Evolutionary conservation across 2,888 invertebrate genomes (phyloP), one percentile per base, ranked within the genome.

Genomic region (Apamea anceps): DNA sequence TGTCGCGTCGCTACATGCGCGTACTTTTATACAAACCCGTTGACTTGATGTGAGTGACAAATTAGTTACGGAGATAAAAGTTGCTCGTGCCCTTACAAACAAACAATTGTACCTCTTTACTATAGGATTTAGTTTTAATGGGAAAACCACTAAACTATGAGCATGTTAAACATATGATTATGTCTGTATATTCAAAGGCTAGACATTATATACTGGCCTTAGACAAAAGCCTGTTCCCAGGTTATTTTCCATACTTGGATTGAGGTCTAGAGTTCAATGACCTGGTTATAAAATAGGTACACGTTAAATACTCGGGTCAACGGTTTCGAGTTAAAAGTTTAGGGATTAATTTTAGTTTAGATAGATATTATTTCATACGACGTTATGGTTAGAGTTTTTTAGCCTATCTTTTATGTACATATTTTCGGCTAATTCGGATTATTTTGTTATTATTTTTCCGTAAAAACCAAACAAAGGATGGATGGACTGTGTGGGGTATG

Each of bases 201-300:
- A 7, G 57, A 37, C 18, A 2, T 12, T 28, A 8, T 28, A 21
- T 15, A 42, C 21, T n/a, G 4, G 42, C 15, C 10, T 37, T 10
- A 57, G 8, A 82, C 42, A 73, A 78, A 78, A 37, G 48, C 51
- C 51, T 21, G 37, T 13, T 68, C 15, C n/a, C 37, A 75, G 8
- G 5, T 54, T 45, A 21, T 75, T 48, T 60, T 70, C 21, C 7
- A 21, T 45, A 71, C 15, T 28, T 57, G 5, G 18, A 62, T 73
- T 57, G 18, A 62, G 65, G 32, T 37, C 57, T 75, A 48, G 28
- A 60, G 82, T 72, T 86, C 74, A 72, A 48, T 77, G 65, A n/a
- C 67, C 48, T 62, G 72, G 12, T 66, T 63, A 70, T 77, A 48
- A 63, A 75, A 51, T 42, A 79, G 42, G 51, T 71, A 71, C 28